Percentiles rank a stretch among this genome's conserved stretches.
Conservation (phyloP, 2,113 vertebrate genomes). For the Amblyornis subalaris region DNA sequence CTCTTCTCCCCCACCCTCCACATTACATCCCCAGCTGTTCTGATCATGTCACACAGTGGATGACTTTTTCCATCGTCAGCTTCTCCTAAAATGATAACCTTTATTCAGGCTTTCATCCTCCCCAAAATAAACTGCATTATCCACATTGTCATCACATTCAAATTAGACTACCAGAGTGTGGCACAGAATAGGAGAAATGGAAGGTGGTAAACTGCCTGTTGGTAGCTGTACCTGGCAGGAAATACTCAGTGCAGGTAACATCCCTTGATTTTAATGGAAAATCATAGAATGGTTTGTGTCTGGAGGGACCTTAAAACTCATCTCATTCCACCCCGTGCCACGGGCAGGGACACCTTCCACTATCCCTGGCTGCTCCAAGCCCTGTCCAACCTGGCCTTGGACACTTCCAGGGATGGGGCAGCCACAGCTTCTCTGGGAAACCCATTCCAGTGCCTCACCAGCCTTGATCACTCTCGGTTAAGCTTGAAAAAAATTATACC, state of each 20-base stretch:
- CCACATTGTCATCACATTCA: not conserved
- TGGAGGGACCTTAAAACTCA: not conserved
- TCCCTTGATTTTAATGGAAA: not conserved
- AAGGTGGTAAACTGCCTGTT: not conserved
- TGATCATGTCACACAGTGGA: constrained; percentile 27
- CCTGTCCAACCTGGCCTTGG: fast-evolving
- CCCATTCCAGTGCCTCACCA: not conserved
- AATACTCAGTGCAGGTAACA: not conserved
- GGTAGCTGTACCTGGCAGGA: not conserved
- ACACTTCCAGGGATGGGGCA: not conserved
- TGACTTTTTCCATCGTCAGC: constrained; percentile 39
- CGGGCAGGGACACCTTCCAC: not conserved
- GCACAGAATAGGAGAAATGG: not conserved
- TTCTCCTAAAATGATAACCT: constrained; percentile 44
- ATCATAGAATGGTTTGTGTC: not conserved
- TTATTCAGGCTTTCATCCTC: constrained; percentile 14
- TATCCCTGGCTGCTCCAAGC: not conserved
- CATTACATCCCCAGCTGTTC: constrained; percentile 48
- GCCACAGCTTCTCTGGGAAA: not conserved
- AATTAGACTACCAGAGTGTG: not conserved
- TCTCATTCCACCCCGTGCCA: not conserved
- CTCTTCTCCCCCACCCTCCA: not conserved
- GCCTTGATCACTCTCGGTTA: not conserved
- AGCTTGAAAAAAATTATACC: not conserved
- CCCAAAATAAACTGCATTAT: constrained; percentile 29